These are phyloP conservation scores for Myotis pilosus DNA, from an alignment of 2,797 vertebrate species.

Conservation along the genomic window DNA sequence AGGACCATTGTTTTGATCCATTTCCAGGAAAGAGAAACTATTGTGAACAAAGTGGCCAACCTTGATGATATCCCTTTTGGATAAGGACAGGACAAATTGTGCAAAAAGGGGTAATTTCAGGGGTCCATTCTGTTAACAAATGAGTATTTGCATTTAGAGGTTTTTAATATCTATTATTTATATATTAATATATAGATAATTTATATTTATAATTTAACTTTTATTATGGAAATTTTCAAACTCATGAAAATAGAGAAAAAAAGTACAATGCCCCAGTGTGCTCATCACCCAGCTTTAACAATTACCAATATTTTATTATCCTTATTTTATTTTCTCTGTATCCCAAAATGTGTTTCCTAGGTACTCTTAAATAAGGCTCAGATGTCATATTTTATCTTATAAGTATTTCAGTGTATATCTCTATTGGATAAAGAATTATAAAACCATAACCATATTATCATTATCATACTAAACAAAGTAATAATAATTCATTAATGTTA, in stretches of 20 bases:
- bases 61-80: not conserved
- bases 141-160: not conserved
- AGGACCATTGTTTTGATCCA: not conserved
- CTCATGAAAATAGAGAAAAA: not conserved
- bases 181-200: not conserved
- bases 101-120: not conserved
- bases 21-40: not conserved
- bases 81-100: not conserved
- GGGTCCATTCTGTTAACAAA: not conserved
- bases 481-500: not conserved
- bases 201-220: not conserved
- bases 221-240: not conserved
- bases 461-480: conserved; percentile 15
- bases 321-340: conserved; percentile 30
- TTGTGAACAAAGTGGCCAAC: not conserved
- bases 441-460: conserved; percentile 11
- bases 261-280: not conserved
- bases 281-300: not conserved
- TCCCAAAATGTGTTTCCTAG: not conserved
- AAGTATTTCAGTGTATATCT: not conserved
- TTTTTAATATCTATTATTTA: not conserved
- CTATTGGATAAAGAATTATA: not conserved
- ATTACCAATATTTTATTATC: not conserved
- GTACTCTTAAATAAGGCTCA: not conserved
- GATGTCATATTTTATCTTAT: not conserved